Evolutionary conservation across 2,113 vertebrate genomes (phyloP).

Genomic region (Vulpes vulpes): DNA sequence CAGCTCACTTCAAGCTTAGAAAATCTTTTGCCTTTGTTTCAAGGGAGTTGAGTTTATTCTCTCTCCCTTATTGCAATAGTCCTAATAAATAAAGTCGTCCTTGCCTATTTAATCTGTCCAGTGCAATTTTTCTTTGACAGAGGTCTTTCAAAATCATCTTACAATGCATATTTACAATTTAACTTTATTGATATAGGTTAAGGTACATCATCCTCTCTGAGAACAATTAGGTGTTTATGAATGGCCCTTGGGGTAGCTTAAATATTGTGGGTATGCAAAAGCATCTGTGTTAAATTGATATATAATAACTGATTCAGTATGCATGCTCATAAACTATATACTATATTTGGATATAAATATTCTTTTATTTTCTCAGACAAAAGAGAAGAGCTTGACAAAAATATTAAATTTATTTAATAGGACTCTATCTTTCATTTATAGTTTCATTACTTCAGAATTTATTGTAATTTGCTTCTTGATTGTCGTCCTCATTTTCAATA

Average conservation of each 20-base stretch:
- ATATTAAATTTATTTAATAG: neutral
- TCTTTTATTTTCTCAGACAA: neutral
- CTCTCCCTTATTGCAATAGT: neutral
- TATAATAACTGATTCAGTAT: neutral
- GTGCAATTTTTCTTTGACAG: neutral
- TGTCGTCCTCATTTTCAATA: neutral
- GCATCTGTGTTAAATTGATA: neutral
- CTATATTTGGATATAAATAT: neutral
- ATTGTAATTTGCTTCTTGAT: neutral
- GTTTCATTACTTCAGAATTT: neutral
- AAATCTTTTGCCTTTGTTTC: neutral
- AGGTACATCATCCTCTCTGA: neutral
- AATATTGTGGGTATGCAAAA: neutral
- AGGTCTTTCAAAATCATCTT: constrained; percentile 37
- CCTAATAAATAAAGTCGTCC: neutral
- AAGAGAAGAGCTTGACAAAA: neutral
- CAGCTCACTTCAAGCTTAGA: neutral
- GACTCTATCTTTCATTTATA: neutral
- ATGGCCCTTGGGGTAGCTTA: neutral
- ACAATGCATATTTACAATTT: neutral
- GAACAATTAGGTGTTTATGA: neutral
- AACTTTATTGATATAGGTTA: neutral
- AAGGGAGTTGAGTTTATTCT: neutral
- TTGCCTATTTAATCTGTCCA: neutral
- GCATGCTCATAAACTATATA: neutral